Conservation (phyloP, 2,888 invertebrate genomes). For the Antheraea assamensis region DNA sequence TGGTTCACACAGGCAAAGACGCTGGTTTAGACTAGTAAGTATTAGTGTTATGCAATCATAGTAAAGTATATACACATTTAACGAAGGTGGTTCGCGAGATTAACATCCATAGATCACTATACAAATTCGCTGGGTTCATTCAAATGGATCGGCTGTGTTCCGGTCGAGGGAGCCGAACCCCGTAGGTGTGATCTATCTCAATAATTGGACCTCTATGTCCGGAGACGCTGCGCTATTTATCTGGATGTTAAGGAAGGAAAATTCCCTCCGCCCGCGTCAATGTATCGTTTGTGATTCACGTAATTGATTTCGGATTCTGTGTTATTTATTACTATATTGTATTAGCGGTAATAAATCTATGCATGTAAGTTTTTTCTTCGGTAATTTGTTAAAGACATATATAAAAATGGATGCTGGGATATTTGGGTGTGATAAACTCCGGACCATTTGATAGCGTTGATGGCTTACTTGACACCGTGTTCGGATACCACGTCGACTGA, state of each 20-base stretch:
- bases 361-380: too few species aligned
- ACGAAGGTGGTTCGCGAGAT: not conserved
- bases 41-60: not conserved
- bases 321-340: not conserved
- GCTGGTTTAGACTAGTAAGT: not conserved
- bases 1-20: not conserved
- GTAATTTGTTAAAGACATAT: too few species aligned
- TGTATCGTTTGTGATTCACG: not conserved
- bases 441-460: too few species aligned
- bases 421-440: too few species aligned
- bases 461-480: too few species aligned
- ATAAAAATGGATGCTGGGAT: too few species aligned
- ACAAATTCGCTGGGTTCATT: not conserved
- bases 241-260: constrained; percentile 21
- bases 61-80: not conserved
- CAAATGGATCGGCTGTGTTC: constrained; percentile 10
- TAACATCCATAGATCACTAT: not conserved
- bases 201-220: constrained; percentile 48
- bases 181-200: constrained; percentile 50
- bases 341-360: not conserved
- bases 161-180: constrained; percentile 26
- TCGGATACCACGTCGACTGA: too few species aligned
- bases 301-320: constrained; percentile 7
- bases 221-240: constrained; percentile 41
- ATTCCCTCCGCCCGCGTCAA: not conserved